Evolutionary conservation across 1,140 invertebrate genomes (phyloP).

Genomic region (Saccostrea cuccullata): DNA sequence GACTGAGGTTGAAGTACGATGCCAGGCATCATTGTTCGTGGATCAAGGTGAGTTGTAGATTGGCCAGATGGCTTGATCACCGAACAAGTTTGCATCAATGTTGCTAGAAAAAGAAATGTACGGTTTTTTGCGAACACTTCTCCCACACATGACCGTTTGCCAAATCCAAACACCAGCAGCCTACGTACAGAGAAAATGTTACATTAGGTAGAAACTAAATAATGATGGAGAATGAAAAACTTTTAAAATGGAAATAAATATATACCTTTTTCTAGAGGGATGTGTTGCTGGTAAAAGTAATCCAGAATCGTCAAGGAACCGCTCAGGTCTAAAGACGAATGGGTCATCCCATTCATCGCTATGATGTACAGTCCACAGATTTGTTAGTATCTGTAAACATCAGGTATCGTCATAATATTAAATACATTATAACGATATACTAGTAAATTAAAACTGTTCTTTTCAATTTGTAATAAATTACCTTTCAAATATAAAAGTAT

Average conservation of each 20-base stretch:
- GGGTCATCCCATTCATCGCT: constrained; percentile 86
- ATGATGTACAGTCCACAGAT: constrained; percentile 92
- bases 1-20: constrained; percentile 16
- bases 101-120: constrained; percentile 6
- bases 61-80: neutral
- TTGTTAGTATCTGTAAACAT: constrained; percentile 77
- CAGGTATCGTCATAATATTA: too few relatives aligned
- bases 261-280: constrained; percentile 59
- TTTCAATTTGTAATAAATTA: too few relatives aligned
- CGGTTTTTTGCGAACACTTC: constrained; percentile 36
- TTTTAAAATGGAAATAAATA: too few relatives aligned
- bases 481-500: too few relatives aligned
- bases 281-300: constrained; percentile 63
- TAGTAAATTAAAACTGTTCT: too few relatives aligned
- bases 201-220: neutral
- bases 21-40: neutral
- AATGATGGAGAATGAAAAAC: too few relatives aligned
- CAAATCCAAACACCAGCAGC: constrained; percentile 29
- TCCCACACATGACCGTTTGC: constrained; percentile 30
- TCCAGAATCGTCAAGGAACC: constrained; percentile 76
- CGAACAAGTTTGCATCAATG: constrained; percentile 13
- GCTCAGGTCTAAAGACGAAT: constrained; percentile 84
- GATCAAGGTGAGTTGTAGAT: neutral
- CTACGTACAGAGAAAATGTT: neutral
- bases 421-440: too few relatives aligned